Base-by-base conservation (phyloP, 2,113 vertebrate species). In the Raja brachyura region DNA sequence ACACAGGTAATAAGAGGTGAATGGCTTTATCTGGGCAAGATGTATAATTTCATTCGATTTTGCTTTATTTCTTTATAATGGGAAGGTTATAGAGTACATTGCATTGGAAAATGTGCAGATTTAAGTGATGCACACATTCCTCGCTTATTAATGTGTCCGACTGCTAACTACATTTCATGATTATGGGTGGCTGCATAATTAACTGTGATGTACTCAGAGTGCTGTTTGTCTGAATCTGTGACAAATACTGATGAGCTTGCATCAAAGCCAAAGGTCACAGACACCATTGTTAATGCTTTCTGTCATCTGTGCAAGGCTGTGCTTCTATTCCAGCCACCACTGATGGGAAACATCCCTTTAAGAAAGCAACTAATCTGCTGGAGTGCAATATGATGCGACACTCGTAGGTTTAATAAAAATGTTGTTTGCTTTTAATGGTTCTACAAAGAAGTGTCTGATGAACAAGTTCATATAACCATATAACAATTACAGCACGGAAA, bases 141-240 rank as follows among this genome's bases (percentile, higher is more conserved):
- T 85, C n/a, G 56, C 0, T 73, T 75, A 25, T 56, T 79, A 18
- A 48, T 13, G 28, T 25, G 56, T n/a, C 54, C 10, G 28, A 8
- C 81, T 13, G 54, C 1, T 56, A 83, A 11, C 48, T 59, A 59
- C 54, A 56, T 83, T 59, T 22, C 54, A 56, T 13, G 22, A 56
- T 83, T 48, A 59, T 85, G 81, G 22, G n/a, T 85, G 81, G 54
- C 81, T 85, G 54, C 54, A 59, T 85, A 59, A 85, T 59, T 54
- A 59, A 61, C 54, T 85, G 22, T 4, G 54, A 85, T 85, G 25
- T 28, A 6, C 56, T 25, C 81, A 85, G 54, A 85, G 56, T 54
- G 81, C 28, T 54, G 22, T 28, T 13, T 85, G 25, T 61, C 22
- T n/a, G 54, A 9, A 59, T 85, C 54, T 83, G 79, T 83, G 18